Evolutionary conservation across 2,888 invertebrate species (phyloP).

Genomic region (Lomographa bimaculata): DNA sequence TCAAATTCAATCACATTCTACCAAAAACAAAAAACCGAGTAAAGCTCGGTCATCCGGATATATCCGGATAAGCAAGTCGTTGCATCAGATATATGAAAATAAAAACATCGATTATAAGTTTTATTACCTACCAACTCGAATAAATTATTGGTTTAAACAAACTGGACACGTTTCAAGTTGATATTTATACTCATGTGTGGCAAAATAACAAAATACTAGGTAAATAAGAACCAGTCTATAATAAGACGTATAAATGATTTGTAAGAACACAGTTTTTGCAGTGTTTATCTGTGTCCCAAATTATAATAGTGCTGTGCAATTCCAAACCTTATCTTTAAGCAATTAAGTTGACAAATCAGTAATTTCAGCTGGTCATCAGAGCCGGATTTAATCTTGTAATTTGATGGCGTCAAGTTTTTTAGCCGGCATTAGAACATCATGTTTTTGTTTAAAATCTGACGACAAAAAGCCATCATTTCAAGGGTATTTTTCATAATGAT

Average conservation of each 20-base stretch:
- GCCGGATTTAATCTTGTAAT: constrained; percentile 38
- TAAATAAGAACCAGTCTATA: constrained; percentile 20
- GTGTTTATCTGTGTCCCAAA: constrained; percentile 4
- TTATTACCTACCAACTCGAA: no score
- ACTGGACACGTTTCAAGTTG: no score
- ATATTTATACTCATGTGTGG: no score
- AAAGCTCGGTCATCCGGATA: no score
- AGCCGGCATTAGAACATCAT: constrained; percentile 36
- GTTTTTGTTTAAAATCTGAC: constrained; percentile 42
- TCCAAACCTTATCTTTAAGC: constrained; percentile 16
- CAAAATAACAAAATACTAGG: constrained; percentile 18
- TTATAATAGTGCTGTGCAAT: constrained; percentile 1
- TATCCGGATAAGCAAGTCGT: no score
- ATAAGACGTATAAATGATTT: constrained; percentile 20
- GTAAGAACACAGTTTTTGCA: constrained; percentile 10
- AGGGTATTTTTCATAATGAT: constrained; percentile 30
- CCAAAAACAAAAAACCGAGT: no score
- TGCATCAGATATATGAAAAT: no score
- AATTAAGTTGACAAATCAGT: constrained; percentile 28
- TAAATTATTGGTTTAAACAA: no score
- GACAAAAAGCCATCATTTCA: constrained; percentile 35
- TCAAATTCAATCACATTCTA: no score
- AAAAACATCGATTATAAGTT: no score
- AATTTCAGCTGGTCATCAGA: constrained; percentile 23
- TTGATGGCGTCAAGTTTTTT: constrained; percentile 39